Percentiles rank a stretch among this genome's conserved stretches.
Conservation (phyloP, 2,888 invertebrate species). For the Mongoloraphidia duomilia region DNA sequence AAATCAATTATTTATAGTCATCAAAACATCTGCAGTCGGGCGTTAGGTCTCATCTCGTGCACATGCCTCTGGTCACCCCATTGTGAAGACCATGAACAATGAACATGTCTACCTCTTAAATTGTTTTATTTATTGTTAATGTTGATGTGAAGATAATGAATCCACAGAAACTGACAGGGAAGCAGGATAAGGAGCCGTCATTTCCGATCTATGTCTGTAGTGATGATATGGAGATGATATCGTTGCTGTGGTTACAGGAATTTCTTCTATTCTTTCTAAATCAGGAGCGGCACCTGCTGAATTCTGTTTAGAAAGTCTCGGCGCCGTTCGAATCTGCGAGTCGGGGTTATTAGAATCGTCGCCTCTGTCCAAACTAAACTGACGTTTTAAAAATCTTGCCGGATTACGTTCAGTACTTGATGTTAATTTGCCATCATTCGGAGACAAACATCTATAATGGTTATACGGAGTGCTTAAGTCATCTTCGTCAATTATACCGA, state of each 20-base stretch:
- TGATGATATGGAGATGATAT: slow-evolving; percentile 1
- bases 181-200: slow-evolving; percentile 1
- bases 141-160: slow-evolving; percentile 2
- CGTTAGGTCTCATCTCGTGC: too few relatives aligned
- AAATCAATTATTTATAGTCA: too few relatives aligned
- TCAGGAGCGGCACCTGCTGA: slow-evolving; percentile 53
- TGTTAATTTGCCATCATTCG: slow-evolving; percentile 34
- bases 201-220: slow-evolving; percentile 1
- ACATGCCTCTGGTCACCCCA: too few relatives aligned
- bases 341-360: slow-evolving; percentile 30
- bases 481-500: slow-evolving; percentile 34
- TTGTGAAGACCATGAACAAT: too few relatives aligned
- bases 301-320: slow-evolving; percentile 47
- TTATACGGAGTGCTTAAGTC: slow-evolving; percentile 62
- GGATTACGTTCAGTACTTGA: slow-evolving; percentile 16
- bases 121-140: too few relatives aligned
- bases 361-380: slow-evolving; percentile 55
- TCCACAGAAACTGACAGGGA: slow-evolving; percentile 5
- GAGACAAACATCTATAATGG: slow-evolving; percentile 57
- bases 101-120: background rate
- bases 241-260: slow-evolving; percentile 25
- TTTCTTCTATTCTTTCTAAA: slow-evolving; percentile 54
- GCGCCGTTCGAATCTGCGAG: slow-evolving; percentile 13
- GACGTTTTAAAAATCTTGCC: slow-evolving; percentile 42
- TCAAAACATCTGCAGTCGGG: too few relatives aligned